Conservation (phyloP, 2,113 vertebrate genomes). For the Bufo bufo region DNA sequence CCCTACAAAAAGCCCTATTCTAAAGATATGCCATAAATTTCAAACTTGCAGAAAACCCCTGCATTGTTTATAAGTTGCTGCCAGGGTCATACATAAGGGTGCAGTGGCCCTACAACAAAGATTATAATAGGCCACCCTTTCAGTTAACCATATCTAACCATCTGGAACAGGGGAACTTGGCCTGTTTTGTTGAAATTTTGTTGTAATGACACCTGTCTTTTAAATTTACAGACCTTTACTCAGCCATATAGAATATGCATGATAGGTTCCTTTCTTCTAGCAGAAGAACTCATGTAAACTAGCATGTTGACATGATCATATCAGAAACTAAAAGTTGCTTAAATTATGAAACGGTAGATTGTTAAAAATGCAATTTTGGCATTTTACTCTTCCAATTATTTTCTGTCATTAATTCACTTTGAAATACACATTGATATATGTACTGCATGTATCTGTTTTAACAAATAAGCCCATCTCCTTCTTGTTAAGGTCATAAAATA, state of each 20-base stretch:
- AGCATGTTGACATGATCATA: neutral
- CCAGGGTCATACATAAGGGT: too few relatives aligned
- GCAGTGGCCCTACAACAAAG: too few relatives aligned
- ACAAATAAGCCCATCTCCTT: conserved; percentile 50
- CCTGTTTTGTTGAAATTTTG: neutral
- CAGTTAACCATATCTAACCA: too few relatives aligned
- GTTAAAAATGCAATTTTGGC: neutral
- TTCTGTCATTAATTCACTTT: conserved; percentile 31
- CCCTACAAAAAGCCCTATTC: too few relatives aligned
- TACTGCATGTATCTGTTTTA: conserved; percentile 11
- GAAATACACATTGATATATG: conserved; percentile 1
- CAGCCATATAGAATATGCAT: neutral
- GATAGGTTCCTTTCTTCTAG: neutral
- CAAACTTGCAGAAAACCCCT: too few relatives aligned
- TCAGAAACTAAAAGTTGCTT: neutral
- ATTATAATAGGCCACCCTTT: too few relatives aligned
- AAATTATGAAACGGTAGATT: neutral
- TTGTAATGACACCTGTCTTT: neutral
- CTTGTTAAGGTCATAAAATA: conserved; percentile 70
- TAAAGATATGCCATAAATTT: too few relatives aligned
- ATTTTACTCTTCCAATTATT: conserved; percentile 34
- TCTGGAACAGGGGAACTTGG: too few relatives aligned
- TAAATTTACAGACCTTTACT: neutral
- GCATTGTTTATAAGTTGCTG: too few relatives aligned
- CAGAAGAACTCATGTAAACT: neutral